A percentile compares a stretch with the other conserved stretches of the same genome.
These are phyloP conservation scores for Lycaon pictus DNA, from an alignment of 2,113 vertebrate genomes.

Conservation along the genomic window DNA sequence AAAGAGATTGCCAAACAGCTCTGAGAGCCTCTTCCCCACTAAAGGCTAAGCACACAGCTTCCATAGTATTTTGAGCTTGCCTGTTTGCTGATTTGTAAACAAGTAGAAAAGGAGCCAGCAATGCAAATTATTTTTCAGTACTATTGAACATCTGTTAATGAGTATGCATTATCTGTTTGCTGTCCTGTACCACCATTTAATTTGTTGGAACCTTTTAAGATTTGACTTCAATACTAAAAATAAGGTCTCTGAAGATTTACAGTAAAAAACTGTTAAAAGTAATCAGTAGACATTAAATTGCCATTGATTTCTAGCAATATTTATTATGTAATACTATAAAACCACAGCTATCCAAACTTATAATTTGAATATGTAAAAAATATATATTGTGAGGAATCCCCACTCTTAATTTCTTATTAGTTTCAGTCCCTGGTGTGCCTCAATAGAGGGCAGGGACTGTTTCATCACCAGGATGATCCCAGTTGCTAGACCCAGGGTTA, in stretches of 20 bases:
- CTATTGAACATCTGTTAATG: not conserved
- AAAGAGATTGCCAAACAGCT: not conserved
- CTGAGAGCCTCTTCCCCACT: not conserved
- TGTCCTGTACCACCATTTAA: not conserved
- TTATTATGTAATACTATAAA: conserved; percentile 23
- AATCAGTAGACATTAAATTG: conserved; percentile 30
- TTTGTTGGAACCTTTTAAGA: conserved; percentile 3
- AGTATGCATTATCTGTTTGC: not conserved
- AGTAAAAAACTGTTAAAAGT: conserved; percentile 15
- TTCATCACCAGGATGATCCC: not conserved
- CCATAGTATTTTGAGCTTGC: not conserved
- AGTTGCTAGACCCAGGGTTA: not conserved
- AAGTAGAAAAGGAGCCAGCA: not conserved
- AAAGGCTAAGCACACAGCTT: not conserved
- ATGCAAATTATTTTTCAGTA: not conserved
- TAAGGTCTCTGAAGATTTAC: not conserved
- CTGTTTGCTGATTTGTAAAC: not conserved
- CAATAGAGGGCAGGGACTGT: not conserved
- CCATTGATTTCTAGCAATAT: not conserved
- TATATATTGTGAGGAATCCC: conserved; percentile 1
- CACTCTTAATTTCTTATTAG: conserved; percentile 34
- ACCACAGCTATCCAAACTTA: not conserved
- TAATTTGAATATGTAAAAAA: not conserved
- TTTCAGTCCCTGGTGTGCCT: not conserved
- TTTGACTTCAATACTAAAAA: conserved; percentile 46